A percentile compares a stretch with the other conserved stretches of the same genome.
Conservation (phyloP, 2,113 vertebrate genomes). For the Mobula birostris region DNA sequence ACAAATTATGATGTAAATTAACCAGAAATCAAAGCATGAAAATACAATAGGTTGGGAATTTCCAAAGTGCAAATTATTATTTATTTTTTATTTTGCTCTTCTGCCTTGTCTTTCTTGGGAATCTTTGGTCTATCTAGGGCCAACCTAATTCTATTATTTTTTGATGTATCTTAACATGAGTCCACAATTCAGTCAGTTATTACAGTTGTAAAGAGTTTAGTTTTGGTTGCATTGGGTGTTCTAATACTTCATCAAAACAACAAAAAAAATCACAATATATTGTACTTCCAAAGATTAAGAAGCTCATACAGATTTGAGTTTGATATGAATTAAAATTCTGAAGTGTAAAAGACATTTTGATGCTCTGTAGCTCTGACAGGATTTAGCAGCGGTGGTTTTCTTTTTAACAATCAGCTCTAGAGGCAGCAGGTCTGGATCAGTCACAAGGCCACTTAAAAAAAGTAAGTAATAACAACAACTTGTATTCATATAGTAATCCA, state of each 20-base stretch:
- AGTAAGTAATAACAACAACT: neutral
- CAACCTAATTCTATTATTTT: neutral
- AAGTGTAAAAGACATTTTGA: neutral
- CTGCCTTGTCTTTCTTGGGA: neutral
- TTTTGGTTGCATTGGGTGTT: neutral
- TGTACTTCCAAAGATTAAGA: neutral
- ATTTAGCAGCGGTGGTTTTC: neutral
- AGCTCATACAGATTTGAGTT: neutral
- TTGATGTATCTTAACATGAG: neutral
- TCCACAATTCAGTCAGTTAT: neutral
- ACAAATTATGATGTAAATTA: neutral
- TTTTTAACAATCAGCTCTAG: neutral
- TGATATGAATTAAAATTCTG: neutral
- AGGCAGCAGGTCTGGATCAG: neutral
- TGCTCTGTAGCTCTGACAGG: neutral
- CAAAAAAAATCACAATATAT: neutral
- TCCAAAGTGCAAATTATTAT: neutral
- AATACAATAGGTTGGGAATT: neutral
- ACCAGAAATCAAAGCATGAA: neutral
- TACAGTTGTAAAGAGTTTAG: neutral
- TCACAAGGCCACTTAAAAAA: neutral
- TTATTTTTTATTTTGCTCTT: neutral
- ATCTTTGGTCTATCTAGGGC: neutral
- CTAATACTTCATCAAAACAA: neutral
- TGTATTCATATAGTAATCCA: too few species aligned